Evolutionary conservation across 1,140 invertebrate genomes (phyloP).

Genomic region (Caerostris extrusa): DNA sequence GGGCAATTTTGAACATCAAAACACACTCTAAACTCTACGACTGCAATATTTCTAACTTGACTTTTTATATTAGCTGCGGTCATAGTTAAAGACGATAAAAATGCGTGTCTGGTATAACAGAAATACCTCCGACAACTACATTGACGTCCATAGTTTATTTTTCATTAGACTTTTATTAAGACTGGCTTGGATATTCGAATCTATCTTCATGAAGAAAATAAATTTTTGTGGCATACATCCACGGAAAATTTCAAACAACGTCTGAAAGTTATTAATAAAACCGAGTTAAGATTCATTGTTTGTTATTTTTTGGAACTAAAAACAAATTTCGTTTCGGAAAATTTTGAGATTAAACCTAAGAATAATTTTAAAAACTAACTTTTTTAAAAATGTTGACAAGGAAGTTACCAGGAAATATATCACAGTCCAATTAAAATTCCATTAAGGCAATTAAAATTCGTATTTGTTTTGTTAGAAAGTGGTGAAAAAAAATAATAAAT

Average conservation of each 20-base stretch:
- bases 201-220: background rate
- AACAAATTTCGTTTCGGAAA: too few relatives aligned
- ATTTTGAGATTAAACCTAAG: too few relatives aligned
- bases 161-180: background rate
- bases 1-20: background rate
- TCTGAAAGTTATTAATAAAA: background rate
- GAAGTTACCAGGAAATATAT: too few relatives aligned
- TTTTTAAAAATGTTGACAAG: too few relatives aligned
- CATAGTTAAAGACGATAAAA: background rate
- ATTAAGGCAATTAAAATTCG: too few relatives aligned
- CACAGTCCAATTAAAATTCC: too few relatives aligned
- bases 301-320: too few relatives aligned
- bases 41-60: background rate
- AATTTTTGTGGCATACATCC: background rate
- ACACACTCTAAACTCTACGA: background rate
- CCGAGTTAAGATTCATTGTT: background rate
- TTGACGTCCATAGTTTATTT: background rate
- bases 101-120: background rate
- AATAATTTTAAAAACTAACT: too few relatives aligned
- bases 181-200: background rate
- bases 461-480: too few relatives aligned
- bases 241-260: background rate
- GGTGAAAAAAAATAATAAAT: too few relatives aligned
- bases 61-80: background rate
- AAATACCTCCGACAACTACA: background rate